phyloP scores from a whole-genome alignment of 2,113 vertebrate species.

The Nibea albiflora region DNA sequence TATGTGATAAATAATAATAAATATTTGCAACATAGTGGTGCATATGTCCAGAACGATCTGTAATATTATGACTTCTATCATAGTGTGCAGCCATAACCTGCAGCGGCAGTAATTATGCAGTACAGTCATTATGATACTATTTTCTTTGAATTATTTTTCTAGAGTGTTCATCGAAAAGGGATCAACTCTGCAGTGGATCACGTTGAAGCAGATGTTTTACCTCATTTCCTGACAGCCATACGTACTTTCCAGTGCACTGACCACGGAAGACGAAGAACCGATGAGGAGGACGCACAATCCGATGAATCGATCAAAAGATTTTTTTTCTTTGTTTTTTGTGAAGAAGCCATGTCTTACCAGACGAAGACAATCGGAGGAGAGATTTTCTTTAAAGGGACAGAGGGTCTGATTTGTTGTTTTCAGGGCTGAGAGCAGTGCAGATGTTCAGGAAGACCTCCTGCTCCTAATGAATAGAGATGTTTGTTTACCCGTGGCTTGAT shows the following conservation, averaged over 20 bases:
- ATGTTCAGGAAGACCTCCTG: slow-evolving; percentile 39
- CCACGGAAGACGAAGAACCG: neutral
- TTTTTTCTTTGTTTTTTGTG: neutral
- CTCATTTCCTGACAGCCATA: slow-evolving; percentile 32
- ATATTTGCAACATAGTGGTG: neutral
- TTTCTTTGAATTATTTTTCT: neutral
- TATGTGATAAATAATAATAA: no score
- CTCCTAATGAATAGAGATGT: neutral
- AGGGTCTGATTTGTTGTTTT: slow-evolving; percentile 8
- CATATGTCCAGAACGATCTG: neutral
- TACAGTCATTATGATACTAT: neutral
- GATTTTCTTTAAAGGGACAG: slow-evolving; percentile 43
- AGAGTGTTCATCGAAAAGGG: slow-evolving; percentile 61
- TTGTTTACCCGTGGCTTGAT: slow-evolving; percentile 13
- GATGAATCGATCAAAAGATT: neutral
- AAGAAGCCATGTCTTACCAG: neutral
- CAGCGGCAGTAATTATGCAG: no score
- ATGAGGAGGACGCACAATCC: neutral
- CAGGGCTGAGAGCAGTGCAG: neutral
- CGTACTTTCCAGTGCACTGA: slow-evolving; percentile 4
- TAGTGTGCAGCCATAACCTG: no score
- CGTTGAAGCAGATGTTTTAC: slow-evolving; percentile 24
- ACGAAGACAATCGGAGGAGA: slow-evolving; percentile 5
- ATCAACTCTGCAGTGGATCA: slow-evolving; percentile 36
- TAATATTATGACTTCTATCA: neutral